phyloP scores from a whole-genome alignment of 2,888 invertebrate genomes.

The Zygothrica quintamaculata region DNA sequence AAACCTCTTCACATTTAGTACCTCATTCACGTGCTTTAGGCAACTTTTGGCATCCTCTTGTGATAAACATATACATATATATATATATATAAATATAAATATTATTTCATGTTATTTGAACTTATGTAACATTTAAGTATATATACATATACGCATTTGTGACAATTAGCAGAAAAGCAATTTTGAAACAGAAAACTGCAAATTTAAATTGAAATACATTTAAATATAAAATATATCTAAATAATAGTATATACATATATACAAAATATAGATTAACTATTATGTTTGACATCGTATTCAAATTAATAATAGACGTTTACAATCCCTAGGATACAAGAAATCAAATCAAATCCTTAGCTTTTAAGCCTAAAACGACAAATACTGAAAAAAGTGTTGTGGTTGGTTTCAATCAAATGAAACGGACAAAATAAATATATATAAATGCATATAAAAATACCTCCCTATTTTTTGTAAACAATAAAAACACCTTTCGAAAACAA shows the following conservation, averaged over 20 bases:
- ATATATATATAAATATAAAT: conserved; percentile 43
- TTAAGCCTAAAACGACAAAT: conserved; percentile 58
- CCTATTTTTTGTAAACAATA: conserved; percentile 70
- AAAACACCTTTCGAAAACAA: conserved; percentile 64
- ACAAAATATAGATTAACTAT: conserved; percentile 12
- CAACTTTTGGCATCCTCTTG: conserved; percentile 71
- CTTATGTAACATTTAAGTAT: conserved; percentile 36
- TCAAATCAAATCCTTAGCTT: conserved; percentile 30
- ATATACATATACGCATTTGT: conserved; percentile 43
- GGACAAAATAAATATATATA: conserved; percentile 52
- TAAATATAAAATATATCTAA: conserved; percentile 20
- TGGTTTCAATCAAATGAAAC: conserved; percentile 63
- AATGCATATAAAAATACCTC: too few relatives aligned
- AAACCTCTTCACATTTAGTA: conserved; percentile 35
- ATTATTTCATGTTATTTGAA: conserved; percentile 46
- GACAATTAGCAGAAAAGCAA: conserved; percentile 74
- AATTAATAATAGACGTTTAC: conserved; percentile 31
- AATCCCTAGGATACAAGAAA: conserved; percentile 56
- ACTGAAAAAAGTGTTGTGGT: conserved; percentile 59
- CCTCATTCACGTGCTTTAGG: conserved; percentile 69
- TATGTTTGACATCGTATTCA: conserved; percentile 43
- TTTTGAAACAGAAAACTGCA: too few relatives aligned
- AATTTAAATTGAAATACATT: too few relatives aligned
- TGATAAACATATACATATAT: conserved; percentile 49
- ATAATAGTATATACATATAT: conserved; percentile 28